Base-by-base conservation (phyloP, 2,888 invertebrate genomes). In the Drosophila borealis region DNA sequence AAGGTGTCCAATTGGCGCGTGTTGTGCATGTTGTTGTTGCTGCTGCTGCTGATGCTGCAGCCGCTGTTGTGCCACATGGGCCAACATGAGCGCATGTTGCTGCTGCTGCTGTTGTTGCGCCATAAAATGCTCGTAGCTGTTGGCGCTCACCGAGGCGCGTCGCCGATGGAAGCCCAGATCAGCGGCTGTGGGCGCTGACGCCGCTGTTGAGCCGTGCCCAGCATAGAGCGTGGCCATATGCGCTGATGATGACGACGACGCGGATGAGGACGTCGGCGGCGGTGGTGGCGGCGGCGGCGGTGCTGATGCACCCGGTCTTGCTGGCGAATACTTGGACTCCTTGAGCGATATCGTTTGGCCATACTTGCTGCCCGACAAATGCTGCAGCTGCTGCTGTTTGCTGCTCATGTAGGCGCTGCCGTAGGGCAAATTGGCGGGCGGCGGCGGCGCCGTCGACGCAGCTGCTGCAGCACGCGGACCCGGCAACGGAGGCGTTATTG, bases 401-500 rank as follows among this genome's bases (percentile, higher is more conserved):
- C 53, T 76, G 70, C 65, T 70, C 45, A 78, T 68, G 36, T 87
- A 89, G 21, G 86, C 88, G 11, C 88, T 50, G 54, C 73, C 85
- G 14, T 81, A 85, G 10, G 85, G 85, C n/a, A 89, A 45, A 62
- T 84, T 84, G 8, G 85, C 81, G 13, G 89, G 84, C 36, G 87
- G 87, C 39, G 81, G 87, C 37, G 81, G 84, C 13, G 83, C 83
- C 3, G 83, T 86, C 0, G 83, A 86, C 1, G 81, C 79, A 39
- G 83, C 83, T 0, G 88, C 72, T 33, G 50, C 83, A 1, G 84
- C 78, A 2, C 75, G 70, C 0, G 84, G 80, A 0, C 79, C 73
- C 5, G 90, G 81, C 61, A 89, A 73, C 3, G 91, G 90, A 21
- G 92, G 91, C n/a, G 91, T 92, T 45, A 92, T 90, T 1, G 92